Conservation (phyloP, 2,888 invertebrate genomes). For the Therioaphis trifolii region DNA sequence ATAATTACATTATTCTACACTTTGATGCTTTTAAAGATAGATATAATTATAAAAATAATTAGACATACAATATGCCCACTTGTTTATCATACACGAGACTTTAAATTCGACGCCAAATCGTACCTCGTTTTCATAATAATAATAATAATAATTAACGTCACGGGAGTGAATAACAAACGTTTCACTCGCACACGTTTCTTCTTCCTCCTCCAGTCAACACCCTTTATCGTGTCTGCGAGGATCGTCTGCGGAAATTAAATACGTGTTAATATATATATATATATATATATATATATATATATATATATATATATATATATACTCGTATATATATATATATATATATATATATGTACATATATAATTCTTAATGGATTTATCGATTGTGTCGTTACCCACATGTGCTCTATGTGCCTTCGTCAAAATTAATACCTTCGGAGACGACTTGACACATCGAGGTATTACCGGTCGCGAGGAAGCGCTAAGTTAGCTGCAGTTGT, state of each 20-base stretch:
- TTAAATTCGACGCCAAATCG: too few relatives aligned
- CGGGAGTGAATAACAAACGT: not conserved
- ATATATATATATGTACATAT: too few relatives aligned
- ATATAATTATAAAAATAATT: too few relatives aligned
- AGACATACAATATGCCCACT: too few relatives aligned
- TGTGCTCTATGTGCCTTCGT: not conserved
- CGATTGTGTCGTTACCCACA: not conserved
- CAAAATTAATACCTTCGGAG: constrained; percentile 49
- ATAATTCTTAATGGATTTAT: not conserved
- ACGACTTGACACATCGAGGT: constrained; percentile 34
- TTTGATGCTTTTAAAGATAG: too few relatives aligned
- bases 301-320: not conserved
- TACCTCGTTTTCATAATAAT: too few relatives aligned
- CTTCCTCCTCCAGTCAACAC: not conserved
- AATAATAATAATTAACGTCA: too few relatives aligned
- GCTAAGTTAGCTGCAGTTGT: not conserved
- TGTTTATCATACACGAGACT: too few relatives aligned
- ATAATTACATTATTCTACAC: too few relatives aligned
- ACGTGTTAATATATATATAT: not conserved
- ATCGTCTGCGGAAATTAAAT: not conserved
- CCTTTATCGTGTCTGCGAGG: not conserved
- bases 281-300: not conserved
- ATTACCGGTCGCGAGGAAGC: not conserved
- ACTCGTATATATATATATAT: not conserved
- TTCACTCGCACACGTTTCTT: not conserved